Conservation (phyloP, 2,797 vertebrate species). For the Tangara arthus region DNA sequence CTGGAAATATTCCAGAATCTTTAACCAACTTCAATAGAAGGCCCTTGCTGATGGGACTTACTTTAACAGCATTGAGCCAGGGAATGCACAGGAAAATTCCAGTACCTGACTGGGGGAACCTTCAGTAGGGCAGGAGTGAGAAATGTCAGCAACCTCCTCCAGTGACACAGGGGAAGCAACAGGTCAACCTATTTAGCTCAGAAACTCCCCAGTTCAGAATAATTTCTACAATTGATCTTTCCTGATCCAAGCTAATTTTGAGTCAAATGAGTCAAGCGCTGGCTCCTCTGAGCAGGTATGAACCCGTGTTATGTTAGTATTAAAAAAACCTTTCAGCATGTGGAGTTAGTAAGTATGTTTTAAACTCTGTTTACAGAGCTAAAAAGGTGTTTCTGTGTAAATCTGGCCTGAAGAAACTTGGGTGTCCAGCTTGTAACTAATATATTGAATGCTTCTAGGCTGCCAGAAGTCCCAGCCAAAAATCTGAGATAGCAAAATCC, state of each 20-base stretch:
- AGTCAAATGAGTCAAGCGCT: not conserved
- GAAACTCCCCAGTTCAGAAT: not conserved
- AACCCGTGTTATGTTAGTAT: not conserved
- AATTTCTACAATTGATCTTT: not conserved
- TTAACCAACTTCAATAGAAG: not conserved
- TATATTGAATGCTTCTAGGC: not conserved
- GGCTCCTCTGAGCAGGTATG: not conserved
- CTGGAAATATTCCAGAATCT: not conserved
- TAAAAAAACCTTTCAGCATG: not conserved
- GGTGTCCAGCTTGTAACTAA: not conserved
- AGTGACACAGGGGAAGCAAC: not conserved
- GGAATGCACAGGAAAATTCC: not conserved
- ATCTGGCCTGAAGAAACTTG: not conserved
- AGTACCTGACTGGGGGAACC: not conserved
- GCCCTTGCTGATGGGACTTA: not conserved
- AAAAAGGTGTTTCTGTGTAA: not conserved
- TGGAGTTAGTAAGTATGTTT: not conserved
- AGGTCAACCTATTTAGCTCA: not conserved
- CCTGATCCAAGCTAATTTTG: not conserved
- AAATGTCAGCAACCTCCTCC: not conserved
- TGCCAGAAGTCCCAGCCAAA: not conserved
- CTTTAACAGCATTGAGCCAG: not conserved
- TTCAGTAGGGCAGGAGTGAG: not conserved
- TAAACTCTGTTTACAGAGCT: not conserved
- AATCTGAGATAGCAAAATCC: not conserved